Conservation (phyloP, 2,888 invertebrate genomes). For the Dryocosmus kuriphilus region DNA sequence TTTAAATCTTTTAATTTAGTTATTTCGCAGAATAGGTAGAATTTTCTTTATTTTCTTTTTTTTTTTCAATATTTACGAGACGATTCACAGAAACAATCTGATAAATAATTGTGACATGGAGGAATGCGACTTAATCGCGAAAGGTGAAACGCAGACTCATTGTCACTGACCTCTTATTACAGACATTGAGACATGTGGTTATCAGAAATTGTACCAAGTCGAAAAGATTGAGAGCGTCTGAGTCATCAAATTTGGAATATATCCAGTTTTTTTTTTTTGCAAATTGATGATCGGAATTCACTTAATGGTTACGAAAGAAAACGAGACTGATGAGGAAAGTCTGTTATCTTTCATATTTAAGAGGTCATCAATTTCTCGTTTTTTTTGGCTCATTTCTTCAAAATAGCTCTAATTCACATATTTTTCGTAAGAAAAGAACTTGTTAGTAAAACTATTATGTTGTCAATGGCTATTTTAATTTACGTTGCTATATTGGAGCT, state of each 20-base stretch:
- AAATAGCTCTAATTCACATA: no score
- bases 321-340: neutral
- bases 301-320: neutral
- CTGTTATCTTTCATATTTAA: neutral
- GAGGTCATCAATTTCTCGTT: neutral
- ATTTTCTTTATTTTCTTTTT: neutral
- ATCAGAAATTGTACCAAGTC: constrained; percentile 12
- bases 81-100: neutral
- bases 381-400: neutral
- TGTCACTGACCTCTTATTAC: constrained; percentile 32
- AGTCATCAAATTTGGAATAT: neutral
- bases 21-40: neutral
- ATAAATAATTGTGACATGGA: neutral
- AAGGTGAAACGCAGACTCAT: constrained; percentile 34
- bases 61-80: neutral
- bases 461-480: no score
- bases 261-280: neutral
- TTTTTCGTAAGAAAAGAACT: no score
- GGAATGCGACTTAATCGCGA: constrained; percentile 4
- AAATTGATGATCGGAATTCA: neutral
- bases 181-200: neutral
- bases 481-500: no score
- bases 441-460: no score
- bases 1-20: neutral
- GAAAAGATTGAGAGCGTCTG: neutral